Evolutionary conservation across 2,113 vertebrate species (phyloP), one percentile per base, ranked within the genome.

Genomic region (Poecile atricapillus): DNA sequence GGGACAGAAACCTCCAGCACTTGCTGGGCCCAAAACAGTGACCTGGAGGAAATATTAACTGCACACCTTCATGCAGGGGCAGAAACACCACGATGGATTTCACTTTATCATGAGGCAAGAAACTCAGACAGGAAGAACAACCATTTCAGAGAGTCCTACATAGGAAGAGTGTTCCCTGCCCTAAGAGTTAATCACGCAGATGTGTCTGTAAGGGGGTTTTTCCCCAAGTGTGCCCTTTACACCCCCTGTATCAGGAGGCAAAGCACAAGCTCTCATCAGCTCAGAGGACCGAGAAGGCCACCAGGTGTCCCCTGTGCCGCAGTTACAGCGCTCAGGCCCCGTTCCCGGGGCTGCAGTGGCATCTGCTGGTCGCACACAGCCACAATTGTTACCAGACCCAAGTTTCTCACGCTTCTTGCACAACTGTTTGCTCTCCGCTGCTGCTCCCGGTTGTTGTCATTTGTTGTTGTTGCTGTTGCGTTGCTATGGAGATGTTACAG

Each of bases 351-450:
- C 87, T 91, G 89, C 95, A 95, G 93, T 85, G 93, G 82, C 93
- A 97, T 69, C 98, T 98, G 60, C 96, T 95, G 98, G 97, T 3
- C 15, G 33, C 7, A n/a, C 18, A 1, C 93, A 31, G 23, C 30
- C 77, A 37, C 23, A 16, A 15, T 10, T 30, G 58, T 3, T 5
- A 7, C 12, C 64, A 4, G 31, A 53, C 20, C 17, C 46, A 2
- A 64, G 64, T 33, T 87, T 52, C 71, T 55, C 59, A n/a, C 43
- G 31, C 31, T 58, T 14, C 50, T 49, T 43, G 39, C 49, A 5
- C 28, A 33, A 5, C 22, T 55, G 27, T 16, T 52, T 21, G 7
- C 27, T 4, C 35, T n/a, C 24, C 21, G 22, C 63, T 20, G 37
- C 60, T 41, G 3, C 1, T 60, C 18, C 25, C 22, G 8, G 37